These are phyloP conservation scores for Tenebrio molitor DNA, from an alignment of 1,140 invertebrate species.

Conservation along the genomic window DNA sequence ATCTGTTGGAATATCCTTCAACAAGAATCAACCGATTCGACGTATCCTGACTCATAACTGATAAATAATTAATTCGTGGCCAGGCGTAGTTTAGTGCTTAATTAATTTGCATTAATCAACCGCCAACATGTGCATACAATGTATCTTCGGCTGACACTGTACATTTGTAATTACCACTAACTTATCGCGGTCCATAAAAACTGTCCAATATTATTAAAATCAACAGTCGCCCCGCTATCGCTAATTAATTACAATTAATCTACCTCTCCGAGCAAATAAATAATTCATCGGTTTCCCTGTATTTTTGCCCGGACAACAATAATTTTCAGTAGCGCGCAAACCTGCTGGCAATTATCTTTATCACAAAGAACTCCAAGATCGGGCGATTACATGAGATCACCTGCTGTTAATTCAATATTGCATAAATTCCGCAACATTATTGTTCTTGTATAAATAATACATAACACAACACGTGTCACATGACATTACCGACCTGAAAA, in stretches of 20 bases:
- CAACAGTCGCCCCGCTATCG: too few relatives aligned
- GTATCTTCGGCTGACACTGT: neutral
- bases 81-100: neutral
- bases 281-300: neutral
- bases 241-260: too few relatives aligned
- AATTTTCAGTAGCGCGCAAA: neutral
- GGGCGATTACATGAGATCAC: neutral
- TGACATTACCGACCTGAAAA: neutral
- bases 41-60: neutral
- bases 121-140: neutral
- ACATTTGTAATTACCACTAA: neutral
- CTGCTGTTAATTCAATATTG: slow-evolving; percentile 2
- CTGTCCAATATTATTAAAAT: too few relatives aligned
- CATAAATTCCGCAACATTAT: slow-evolving; percentile 15
- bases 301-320: neutral
- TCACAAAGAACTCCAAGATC: neutral
- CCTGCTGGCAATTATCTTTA: neutral
- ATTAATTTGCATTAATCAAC: slow-evolving; percentile 1
- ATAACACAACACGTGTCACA: slow-evolving; percentile 5
- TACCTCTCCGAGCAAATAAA: neutral
- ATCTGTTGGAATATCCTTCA: too few relatives aligned
- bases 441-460: slow-evolving; percentile 23
- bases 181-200: too few relatives aligned
- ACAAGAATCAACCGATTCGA: too few relatives aligned
- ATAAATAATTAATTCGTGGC: slow-evolving; percentile 5